Evolutionary conservation across 1,140 invertebrate genomes (phyloP).

Genomic region (Pogonognathellus flavescens): DNA sequence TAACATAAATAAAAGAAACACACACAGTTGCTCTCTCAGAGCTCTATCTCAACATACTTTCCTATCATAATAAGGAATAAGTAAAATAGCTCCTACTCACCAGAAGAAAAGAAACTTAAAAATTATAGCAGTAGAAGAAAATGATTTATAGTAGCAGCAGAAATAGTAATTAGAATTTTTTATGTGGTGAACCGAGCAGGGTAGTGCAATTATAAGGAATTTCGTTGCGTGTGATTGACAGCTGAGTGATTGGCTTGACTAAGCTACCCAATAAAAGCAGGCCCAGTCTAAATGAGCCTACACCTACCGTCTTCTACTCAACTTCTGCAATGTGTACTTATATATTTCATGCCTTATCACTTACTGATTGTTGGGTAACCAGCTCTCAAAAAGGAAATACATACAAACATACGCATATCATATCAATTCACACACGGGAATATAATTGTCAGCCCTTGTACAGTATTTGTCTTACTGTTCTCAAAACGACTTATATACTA

Average conservation of each 20-base stretch:
- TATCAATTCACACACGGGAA: not conserved
- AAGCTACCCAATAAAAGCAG: conserved; percentile 39
- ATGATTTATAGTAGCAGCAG: conserved; percentile 25
- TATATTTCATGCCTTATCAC: too few relatives aligned
- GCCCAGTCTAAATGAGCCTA: conserved; percentile 16
- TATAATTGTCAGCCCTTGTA: too few relatives aligned
- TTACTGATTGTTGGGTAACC: too few relatives aligned
- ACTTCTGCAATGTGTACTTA: not conserved
- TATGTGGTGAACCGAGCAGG: conserved; percentile 4
- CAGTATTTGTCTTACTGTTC: too few relatives aligned
- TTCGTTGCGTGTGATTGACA: conserved; percentile 36
- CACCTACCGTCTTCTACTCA: not conserved
- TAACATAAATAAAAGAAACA: too few relatives aligned
- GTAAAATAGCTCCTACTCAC: too few relatives aligned
- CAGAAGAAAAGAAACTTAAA: too few relatives aligned
- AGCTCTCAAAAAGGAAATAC: not conserved
- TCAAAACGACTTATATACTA: not conserved
- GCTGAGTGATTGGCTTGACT: conserved; percentile 32
- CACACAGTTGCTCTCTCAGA: too few relatives aligned
- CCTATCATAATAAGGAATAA: too few relatives aligned
- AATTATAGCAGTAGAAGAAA: not conserved
- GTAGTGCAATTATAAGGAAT: conserved; percentile 45
- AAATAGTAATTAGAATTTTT: conserved; percentile 42
- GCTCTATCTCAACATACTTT: too few relatives aligned
- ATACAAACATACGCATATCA: not conserved